These are phyloP conservation scores for Tyrophagus putrescentiae DNA, from an alignment of 1,140 invertebrate genomes.

Conservation along the genomic window DNA sequence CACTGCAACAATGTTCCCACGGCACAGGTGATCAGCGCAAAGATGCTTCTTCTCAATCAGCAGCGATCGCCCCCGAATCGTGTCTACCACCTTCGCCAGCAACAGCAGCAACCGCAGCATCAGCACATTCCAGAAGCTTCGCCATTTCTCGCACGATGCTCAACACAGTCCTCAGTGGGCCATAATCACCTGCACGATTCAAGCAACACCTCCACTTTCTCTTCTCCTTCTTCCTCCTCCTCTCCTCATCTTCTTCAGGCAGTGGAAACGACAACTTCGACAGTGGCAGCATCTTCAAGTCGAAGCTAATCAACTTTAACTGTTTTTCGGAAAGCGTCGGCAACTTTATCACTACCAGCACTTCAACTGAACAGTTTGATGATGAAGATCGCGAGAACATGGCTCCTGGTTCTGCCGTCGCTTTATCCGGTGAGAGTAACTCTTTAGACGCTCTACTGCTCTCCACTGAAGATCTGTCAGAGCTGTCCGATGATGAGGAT, in stretches of 20 bases:
- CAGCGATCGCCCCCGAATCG: not conserved
- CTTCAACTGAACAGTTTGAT: not conserved
- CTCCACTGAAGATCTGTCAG: not conserved
- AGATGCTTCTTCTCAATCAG: not conserved
- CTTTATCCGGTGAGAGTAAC: too few species aligned
- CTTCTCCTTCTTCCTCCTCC: not conserved
- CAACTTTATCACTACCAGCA: not conserved
- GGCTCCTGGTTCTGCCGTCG: too few species aligned
- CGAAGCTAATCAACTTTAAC: not conserved
- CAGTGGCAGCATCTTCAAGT: not conserved
- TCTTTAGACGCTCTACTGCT: too few species aligned
- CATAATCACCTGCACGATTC: not conserved
- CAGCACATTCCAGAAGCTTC: slow-evolving; percentile 4
- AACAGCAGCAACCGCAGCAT: not conserved
- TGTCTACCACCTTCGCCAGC: too few species aligned
- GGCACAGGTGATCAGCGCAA: slow-evolving; percentile 9
- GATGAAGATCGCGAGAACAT: slow-evolving; percentile 14
- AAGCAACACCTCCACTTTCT: not conserved
- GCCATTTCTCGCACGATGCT: not conserved
- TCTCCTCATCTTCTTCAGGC: not conserved
- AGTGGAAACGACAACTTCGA: not conserved
- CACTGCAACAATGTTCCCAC: not conserved
- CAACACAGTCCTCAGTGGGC: not conserved
- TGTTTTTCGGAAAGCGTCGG: not conserved
- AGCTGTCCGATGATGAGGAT: not conserved